Percentiles rank a stretch among this genome's conserved stretches.
These are phyloP conservation scores for Nomia melanderi DNA, from an alignment of 1,140 invertebrate species.

Conservation along the genomic window DNA sequence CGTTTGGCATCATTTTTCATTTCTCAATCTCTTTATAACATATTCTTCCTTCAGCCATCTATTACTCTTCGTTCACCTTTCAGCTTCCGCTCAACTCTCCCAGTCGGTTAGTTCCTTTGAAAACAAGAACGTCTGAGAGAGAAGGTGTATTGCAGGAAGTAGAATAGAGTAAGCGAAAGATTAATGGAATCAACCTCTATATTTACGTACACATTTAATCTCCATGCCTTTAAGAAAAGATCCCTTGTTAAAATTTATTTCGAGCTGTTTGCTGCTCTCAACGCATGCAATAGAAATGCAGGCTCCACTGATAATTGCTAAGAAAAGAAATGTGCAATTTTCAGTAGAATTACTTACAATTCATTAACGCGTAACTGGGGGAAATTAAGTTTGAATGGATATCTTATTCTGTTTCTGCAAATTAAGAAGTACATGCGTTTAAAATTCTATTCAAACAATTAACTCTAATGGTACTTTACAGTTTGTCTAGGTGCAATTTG, in stretches of 20 bases:
- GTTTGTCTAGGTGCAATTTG: no score
- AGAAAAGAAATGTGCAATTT: no score
- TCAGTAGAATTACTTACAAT: no score
- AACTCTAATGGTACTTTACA: no score
- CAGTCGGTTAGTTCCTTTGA: constrained; percentile 47
- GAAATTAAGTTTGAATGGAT: no score
- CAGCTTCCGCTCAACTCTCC: constrained; percentile 40
- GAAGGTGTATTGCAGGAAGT: constrained; percentile 26
- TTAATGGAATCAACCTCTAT: constrained; percentile 44
- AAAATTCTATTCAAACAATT: no score
- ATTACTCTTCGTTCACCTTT: constrained; percentile 52
- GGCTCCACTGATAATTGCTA: no score
- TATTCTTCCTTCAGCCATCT: constrained; percentile 46
- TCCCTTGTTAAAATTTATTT: constrained; percentile 13
- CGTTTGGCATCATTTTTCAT: constrained; percentile 44
- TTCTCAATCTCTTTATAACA: constrained; percentile 48
- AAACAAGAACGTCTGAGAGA: constrained; percentile 37
- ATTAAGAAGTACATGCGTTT: no score
- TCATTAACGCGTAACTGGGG: no score
- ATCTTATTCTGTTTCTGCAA: no score
- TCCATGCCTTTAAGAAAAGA: constrained; percentile 16
- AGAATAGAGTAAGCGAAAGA: constrained; percentile 35
- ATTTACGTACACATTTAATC: constrained; percentile 37
- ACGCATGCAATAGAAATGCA: no score
- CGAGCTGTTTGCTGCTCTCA: background rate